phyloP scores from a whole-genome alignment of 2,797 vertebrate species.

The Lagodon rhomboides region DNA sequence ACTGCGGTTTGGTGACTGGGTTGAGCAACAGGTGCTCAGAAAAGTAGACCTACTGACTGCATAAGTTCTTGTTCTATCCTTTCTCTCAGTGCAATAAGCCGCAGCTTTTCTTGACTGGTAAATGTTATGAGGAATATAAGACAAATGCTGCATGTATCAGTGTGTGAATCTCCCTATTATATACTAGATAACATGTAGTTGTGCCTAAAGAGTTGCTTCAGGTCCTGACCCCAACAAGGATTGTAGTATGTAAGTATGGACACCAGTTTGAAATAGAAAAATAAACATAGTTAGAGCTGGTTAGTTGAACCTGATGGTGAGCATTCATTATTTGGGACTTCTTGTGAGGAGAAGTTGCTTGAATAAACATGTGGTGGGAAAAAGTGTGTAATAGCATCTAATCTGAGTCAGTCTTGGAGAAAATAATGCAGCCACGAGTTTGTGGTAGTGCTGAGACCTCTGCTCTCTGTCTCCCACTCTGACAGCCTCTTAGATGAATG shows the following conservation, averaged over 20 bases:
- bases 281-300: constrained; percentile 3
- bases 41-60: not conserved
- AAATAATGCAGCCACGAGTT: constrained; percentile 70
- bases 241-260: not conserved
- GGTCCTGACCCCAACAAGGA: not conserved
- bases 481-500: constrained; percentile 84
- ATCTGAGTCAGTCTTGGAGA: constrained; percentile 55
- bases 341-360: constrained; percentile 19
- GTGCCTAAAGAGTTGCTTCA: not conserved
- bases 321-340: constrained; percentile 24
- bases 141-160: not conserved
- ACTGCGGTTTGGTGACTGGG: too few relatives aligned
- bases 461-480: constrained; percentile 79
- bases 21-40: constrained; percentile 3
- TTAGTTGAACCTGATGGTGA: constrained; percentile 30
- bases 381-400: constrained; percentile 50
- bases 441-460: constrained; percentile 78
- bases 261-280: constrained; percentile 14
- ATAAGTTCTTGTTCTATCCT: not conserved
- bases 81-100: not conserved
- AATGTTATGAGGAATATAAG: not conserved
- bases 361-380: constrained; percentile 34
- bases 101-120: not conserved
- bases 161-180: not conserved
- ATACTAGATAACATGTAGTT: not conserved